Base-by-base conservation (phyloP, 2,888 invertebrate genomes). In the Amorpha juglandis region DNA sequence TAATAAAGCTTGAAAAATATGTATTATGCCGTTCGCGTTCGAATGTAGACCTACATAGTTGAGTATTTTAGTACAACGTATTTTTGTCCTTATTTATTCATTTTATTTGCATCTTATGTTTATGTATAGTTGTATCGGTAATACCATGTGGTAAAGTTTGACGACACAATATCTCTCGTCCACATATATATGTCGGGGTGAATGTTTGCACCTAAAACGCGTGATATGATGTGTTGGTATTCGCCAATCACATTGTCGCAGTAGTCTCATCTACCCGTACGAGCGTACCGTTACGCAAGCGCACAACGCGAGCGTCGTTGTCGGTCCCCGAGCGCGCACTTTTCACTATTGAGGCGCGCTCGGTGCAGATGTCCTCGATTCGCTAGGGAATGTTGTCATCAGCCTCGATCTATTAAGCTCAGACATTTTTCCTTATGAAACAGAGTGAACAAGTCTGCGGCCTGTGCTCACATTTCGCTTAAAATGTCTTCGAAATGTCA, bases 201-300 rank as follows among this genome's bases (percentile, higher is more conserved):
- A 58, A 38, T 58, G 11, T 19, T 38, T 58, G 58, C 38, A 8
- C 11, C 42, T 8, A 58, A 42, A 19, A 42, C 38, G 19, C 19
- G 38, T 19, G 16, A 11, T 6, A 58, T 58, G 58, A 42, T 38
- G 58, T 42, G 58, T 12, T 19, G 58, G 42, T 6, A 42, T 58
- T 58, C 58, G 42, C 42, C 19, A 58, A 42, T 58, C 16, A 19
- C 19, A 58, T 11, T 38, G 19, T 19, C 19, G 7, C 38, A 6
- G 16, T 58, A 58, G 38, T 58, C 19, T 35, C 16, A 38, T 55
- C 33, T 72, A 62, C 51, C 69, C 68, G 65, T 67, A 66, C 69
- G 71, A 4, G 68, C 68, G 70, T 69, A 67, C 52, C 64, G 68
- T 77, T 77, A 72, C 74, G 73, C 72, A 76, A 77, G 69, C 71